Evolutionary conservation across 2,888 invertebrate genomes (phyloP).

Genomic region (Synanthedon andrenaeformis): DNA sequence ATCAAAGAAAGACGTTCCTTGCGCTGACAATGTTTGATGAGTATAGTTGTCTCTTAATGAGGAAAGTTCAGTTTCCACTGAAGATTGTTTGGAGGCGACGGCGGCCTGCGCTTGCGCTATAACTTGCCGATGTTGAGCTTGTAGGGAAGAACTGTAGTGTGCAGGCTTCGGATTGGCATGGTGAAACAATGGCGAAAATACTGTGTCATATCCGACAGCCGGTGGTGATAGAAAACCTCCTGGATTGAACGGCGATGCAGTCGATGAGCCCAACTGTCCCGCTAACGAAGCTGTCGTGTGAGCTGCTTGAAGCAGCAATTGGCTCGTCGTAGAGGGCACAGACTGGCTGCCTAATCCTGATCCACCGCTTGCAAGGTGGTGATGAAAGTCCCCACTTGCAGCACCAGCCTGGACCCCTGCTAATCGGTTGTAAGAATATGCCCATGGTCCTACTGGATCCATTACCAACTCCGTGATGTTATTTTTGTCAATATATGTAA

Average conservation of each 20-base stretch:
- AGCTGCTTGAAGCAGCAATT: conserved; percentile 75
- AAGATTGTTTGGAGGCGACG: conserved; percentile 67
- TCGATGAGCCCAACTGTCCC: conserved; percentile 72
- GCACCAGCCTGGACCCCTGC: conserved; percentile 78
- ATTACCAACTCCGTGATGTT: conserved; percentile 73
- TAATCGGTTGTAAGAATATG: conserved; percentile 86
- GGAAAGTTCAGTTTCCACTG: conserved; percentile 70
- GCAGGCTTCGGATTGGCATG: conserved; percentile 81
- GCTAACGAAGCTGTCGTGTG: conserved; percentile 73
- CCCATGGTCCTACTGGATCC: conserved; percentile 94
- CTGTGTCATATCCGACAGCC: conserved; percentile 83
- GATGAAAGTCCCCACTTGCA: conserved; percentile 76
- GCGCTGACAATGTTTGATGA: conserved; percentile 69
- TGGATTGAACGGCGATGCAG: conserved; percentile 76
- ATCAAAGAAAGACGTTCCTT: conserved; percentile 76
- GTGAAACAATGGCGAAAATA: conserved; percentile 86
- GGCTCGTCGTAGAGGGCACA: conserved; percentile 75
- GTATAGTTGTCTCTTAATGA: conserved; percentile 72
- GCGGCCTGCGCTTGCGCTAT: conserved; percentile 69
- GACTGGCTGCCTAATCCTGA: conserved; percentile 64
- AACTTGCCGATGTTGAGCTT: conserved; percentile 77
- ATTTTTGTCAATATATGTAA: conserved; percentile 50
- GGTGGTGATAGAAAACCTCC: conserved; percentile 81
- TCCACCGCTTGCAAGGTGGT: conserved; percentile 73
- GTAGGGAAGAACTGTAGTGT: conserved; percentile 76